Percentiles rank a stretch among this genome's conserved stretches.
These are phyloP conservation scores for Heliangelus exortis DNA, from an alignment of 2,797 vertebrate genomes.

Conservation along the genomic window DNA sequence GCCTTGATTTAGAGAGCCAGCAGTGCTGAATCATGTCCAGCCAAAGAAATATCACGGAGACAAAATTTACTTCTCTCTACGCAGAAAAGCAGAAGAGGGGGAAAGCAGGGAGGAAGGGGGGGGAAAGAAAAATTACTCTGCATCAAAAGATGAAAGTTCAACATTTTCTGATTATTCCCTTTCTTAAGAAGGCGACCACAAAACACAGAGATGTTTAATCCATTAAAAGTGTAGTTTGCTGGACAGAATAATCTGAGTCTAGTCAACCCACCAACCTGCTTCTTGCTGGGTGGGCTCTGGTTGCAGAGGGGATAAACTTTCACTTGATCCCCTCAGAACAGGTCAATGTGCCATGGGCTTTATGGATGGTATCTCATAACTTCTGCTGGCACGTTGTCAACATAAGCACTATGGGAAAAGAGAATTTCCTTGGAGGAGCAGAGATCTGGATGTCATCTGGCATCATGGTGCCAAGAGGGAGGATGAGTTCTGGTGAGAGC, in stretches of 20 bases:
- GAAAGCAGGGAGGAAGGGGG: background rate
- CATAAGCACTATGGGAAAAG: background rate
- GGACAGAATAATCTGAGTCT: conserved; percentile 23
- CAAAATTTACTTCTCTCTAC: conserved; percentile 53
- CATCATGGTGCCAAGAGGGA: accelerated
- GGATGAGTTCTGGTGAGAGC: background rate
- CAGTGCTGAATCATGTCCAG: conserved; percentile 17
- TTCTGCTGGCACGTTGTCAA: background rate
- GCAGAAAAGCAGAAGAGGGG: background rate
- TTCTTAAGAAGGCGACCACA: conserved; percentile 33
- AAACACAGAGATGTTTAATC: conserved; percentile 61
- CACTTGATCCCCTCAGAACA: conserved; percentile 5
- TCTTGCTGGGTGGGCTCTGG: conserved; percentile 63
- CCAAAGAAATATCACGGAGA: conserved; percentile 50
- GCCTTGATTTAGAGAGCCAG: conserved; percentile 38
- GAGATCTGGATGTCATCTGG: background rate
- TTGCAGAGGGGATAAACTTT: background rate
- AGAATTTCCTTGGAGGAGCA: background rate
- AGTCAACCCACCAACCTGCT: conserved; percentile 20
- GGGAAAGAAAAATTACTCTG: conserved; percentile 39
- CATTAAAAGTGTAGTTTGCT: conserved; percentile 38
- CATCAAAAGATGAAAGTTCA: conserved; percentile 36
- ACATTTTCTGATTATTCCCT: conserved; percentile 21
- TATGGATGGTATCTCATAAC: conserved; percentile 20
- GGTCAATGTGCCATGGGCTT: background rate